phyloP scores from a whole-genome alignment of 1,140 invertebrate species.

The Lepeophtheirus salmonis region DNA sequence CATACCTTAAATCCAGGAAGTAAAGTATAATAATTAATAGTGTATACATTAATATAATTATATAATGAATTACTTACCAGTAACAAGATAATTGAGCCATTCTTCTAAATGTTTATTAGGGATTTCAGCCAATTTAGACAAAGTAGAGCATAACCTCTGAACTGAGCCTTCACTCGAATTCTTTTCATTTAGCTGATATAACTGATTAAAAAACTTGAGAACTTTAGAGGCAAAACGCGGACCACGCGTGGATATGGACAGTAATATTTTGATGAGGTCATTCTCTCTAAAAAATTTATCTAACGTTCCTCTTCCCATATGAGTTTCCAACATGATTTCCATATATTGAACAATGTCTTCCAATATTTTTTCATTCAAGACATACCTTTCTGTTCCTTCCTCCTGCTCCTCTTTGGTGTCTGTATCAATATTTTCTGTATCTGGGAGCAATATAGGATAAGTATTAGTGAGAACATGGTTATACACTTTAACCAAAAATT shows the following conservation, averaged over 20 bases:
- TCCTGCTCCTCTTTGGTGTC: too few relatives aligned
- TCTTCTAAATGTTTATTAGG: background rate
- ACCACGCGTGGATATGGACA: constrained; percentile 44
- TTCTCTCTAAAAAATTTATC: constrained; percentile 48
- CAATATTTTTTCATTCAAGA: constrained; percentile 46
- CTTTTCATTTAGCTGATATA: constrained; percentile 45
- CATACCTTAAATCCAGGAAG: too few relatives aligned
- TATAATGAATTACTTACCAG: background rate
- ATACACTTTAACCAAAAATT: too few relatives aligned
- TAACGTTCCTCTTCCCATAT: constrained; percentile 54
- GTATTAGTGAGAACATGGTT: too few relatives aligned
- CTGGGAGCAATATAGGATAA: too few relatives aligned
- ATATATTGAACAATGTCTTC: constrained; percentile 54
- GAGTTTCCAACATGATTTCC: constrained; percentile 58
- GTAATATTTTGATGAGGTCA: constrained; percentile 46
- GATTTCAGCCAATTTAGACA: background rate
- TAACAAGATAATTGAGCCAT: constrained; percentile 4
- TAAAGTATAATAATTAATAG: too few relatives aligned
- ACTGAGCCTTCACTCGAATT: background rate
- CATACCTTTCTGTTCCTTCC: too few relatives aligned
- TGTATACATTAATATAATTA: too few relatives aligned
- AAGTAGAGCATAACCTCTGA: background rate
- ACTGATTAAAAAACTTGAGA: constrained; percentile 54
- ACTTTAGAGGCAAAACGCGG: constrained; percentile 53
- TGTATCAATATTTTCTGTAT: too few relatives aligned